These are phyloP conservation scores for Reticulitermes speratus DNA, from an alignment of 1,140 invertebrate genomes.

Conservation along the genomic window DNA sequence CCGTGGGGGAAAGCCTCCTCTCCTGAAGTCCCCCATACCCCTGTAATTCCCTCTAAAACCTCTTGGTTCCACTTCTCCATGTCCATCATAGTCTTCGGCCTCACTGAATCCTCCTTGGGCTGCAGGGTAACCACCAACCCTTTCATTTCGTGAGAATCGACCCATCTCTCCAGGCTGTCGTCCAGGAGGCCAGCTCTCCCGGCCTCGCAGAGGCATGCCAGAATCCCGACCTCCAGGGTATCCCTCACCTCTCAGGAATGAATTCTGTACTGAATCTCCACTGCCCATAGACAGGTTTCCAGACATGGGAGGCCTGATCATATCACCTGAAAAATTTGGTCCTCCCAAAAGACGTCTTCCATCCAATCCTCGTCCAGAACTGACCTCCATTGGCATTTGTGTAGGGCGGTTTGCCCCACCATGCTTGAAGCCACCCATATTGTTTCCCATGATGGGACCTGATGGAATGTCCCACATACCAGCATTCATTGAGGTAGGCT, in stretches of 20 bases:
- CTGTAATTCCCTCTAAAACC: conserved; percentile 6
- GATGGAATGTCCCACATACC: neutral
- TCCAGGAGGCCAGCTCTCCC: neutral
- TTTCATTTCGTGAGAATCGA: neutral
- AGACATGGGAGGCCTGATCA: neutral
- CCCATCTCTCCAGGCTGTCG: neutral
- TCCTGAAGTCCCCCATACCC: conserved; percentile 21
- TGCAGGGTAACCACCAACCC: neutral
- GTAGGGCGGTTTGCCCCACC: neutral
- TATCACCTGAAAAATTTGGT: neutral
- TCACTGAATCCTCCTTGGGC: neutral
- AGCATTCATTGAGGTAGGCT: neutral
- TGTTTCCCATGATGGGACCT: neutral
- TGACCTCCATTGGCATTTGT: neutral
- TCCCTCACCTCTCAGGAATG: neutral
- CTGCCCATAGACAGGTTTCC: neutral
- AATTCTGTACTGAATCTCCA: neutral
- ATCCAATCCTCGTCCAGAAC: neutral
- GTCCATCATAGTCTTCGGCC: neutral
- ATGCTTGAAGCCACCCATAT: neutral
- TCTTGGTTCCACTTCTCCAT: neutral
- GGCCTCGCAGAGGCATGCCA: neutral
- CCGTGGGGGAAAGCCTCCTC: neutral
- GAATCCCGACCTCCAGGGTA: neutral
- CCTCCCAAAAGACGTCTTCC: neutral